These are phyloP conservation scores for Brachypodius melanocephalos DNA, from an alignment of 2,113 vertebrate genomes.

Conservation along the genomic window DNA sequence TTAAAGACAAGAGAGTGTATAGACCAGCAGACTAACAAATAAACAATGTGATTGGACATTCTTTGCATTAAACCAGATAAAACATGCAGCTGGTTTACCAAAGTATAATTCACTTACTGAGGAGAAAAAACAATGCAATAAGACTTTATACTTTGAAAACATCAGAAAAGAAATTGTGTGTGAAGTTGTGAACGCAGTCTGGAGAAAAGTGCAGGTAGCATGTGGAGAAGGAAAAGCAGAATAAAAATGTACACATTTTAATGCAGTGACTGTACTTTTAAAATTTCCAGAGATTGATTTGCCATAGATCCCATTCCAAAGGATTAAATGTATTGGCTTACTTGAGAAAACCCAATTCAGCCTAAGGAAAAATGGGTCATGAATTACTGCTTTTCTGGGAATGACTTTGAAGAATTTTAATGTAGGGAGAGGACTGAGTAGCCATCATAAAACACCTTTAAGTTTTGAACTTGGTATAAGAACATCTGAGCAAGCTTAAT, in stretches of 20 bases:
- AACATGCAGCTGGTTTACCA: background rate
- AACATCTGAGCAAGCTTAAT: slow-evolving; percentile 3
- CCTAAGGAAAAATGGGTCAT: background rate
- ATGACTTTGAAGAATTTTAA: slow-evolving; percentile 35
- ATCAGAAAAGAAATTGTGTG: background rate
- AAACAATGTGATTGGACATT: background rate
- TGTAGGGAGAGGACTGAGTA: background rate
- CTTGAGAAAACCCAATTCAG: background rate
- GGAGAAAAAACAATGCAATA: background rate
- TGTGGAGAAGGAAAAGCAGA: background rate
- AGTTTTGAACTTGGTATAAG: background rate
- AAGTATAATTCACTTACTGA: background rate
- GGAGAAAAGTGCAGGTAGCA: background rate
- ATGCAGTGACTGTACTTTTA: background rate
- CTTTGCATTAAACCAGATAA: background rate
- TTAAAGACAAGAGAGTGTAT: background rate
- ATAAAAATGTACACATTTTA: background rate
- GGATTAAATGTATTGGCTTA: background rate
- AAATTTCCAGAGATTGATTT: background rate
- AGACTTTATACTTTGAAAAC: background rate
- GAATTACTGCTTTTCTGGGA: background rate
- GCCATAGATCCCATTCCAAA: background rate
- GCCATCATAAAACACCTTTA: background rate
- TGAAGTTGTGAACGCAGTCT: background rate
- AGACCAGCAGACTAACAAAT: background rate